Base-by-base conservation (phyloP, 2,888 invertebrate genomes). In the Nebria salina region DNA sequence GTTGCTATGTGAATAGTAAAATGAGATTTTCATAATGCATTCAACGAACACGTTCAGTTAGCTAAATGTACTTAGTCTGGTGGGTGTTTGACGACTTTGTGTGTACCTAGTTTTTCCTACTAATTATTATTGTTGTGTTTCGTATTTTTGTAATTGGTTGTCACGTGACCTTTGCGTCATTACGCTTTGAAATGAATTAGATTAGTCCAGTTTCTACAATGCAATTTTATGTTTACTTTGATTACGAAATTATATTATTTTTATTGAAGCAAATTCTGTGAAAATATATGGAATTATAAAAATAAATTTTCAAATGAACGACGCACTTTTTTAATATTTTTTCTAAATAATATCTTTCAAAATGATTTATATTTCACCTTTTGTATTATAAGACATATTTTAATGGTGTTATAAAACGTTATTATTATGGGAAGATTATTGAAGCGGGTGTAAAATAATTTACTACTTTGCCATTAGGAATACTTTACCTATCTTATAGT, bases 101-200 rank as follows among this genome's bases (percentile, higher is more conserved):
- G 0, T 54, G 54, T 13, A 7, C 54, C 11, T 54, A 54, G 54
- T 54, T 54, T 54, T 54, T 54, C 54, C 54, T 54, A 6, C 54
- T 54, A 54, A 54, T 54, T 54, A 54, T 54, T 54, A 54, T 54
- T 54, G 54, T 54, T 54, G 54, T 43, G 43, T 54, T 2, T 54
- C 54, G 54, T 54, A 8, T 54, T 54, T 20, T 54, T 54, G 7
- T 54, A 54, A 54, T 54, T 54, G 6, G 54, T 54, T 54, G 54
- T 54, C 54, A 54, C 54, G 54, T 54, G 54, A 54, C 54, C 54
- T 54, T 54, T 54, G 54, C 54, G 54, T 54, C 54, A 54, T 54
- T 54, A 54, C 7, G 54, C 13, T 54, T 13, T 13, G 13, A 13
- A 54, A 54, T 54, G 54, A 54, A 54, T 54, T 54, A 54, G 13